phyloP scores from a whole-genome alignment of 1,140 invertebrate species.

The Chrysopa pallens region DNA sequence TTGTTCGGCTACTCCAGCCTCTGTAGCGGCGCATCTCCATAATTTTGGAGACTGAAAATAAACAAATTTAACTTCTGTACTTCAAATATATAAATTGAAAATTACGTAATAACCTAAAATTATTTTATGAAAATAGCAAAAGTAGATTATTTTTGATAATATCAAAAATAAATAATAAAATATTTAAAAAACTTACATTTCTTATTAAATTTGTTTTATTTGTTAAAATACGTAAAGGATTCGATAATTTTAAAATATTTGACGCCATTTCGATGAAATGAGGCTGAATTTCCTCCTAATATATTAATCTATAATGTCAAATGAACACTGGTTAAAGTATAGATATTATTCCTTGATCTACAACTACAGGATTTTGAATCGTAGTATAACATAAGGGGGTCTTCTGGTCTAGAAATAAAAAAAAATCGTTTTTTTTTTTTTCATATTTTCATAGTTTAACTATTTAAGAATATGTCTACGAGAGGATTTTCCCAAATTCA shows the following conservation, averaged over 20 bases:
- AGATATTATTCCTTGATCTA: no score
- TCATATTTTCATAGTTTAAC: no score
- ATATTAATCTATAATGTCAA: no score
- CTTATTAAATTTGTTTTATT: not conserved
- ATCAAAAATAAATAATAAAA: not conserved
- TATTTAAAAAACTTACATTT: not conserved
- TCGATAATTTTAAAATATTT: not conserved
- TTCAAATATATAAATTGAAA: not conserved
- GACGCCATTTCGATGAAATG: not conserved
- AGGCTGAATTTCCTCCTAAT: no score
- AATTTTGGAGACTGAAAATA: constrained; percentile 20
- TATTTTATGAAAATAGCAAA: not conserved
- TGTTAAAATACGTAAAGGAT: not conserved
- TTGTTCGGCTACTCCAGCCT: constrained; percentile 38
- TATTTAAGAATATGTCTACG: no score
- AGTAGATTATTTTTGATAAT: not conserved
- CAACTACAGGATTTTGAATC: no score
- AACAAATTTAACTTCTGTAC: not conserved
- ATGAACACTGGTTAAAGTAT: no score
- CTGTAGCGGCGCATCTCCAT: constrained; percentile 29
- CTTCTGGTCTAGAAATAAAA: no score
- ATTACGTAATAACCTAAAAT: not conserved
- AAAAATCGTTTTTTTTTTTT: no score
- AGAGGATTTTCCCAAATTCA: no score
- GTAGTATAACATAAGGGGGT: no score